These are phyloP conservation scores for Ochropleura leucogaster DNA, from an alignment of 2,888 invertebrate genomes.

Conservation along the genomic window DNA sequence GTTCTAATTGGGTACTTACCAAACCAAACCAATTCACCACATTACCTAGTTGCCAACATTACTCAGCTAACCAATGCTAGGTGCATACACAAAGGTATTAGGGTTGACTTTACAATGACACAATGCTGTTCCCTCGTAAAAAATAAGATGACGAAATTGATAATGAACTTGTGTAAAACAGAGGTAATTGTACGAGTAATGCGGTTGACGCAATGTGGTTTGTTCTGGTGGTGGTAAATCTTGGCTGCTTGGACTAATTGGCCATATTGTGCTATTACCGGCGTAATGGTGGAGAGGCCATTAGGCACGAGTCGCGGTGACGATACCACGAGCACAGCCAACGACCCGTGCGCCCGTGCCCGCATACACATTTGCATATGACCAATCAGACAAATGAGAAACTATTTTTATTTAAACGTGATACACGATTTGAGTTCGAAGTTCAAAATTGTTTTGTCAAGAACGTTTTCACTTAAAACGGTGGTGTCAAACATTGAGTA, in stretches of 20 bases:
- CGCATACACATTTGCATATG: conserved; percentile 60
- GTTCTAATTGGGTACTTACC: conserved; percentile 22
- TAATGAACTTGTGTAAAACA: conserved; percentile 69
- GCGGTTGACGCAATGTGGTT: conserved; percentile 76
- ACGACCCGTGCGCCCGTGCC: conserved; percentile 55
- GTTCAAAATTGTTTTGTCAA: conserved; percentile 43
- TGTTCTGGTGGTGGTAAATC: conserved; percentile 75
- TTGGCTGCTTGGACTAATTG: conserved; percentile 81
- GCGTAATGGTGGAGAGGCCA: conserved; percentile 73
- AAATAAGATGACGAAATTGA: conserved; percentile 52
- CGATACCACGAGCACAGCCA: conserved; percentile 68
- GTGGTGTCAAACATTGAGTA: conserved; percentile 34
- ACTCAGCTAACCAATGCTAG: background rate
- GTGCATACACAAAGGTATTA: conserved; percentile 4
- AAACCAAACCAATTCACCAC: conserved; percentile 28
- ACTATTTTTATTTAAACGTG: conserved; percentile 47
- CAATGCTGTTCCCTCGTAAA: conserved; percentile 16
- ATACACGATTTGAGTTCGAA: conserved; percentile 54
- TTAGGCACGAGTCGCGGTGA: conserved; percentile 77
- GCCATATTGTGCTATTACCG: conserved; percentile 77
- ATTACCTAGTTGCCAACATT: conserved; percentile 24
- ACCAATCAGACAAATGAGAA: conserved; percentile 55
- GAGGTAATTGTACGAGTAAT: conserved; percentile 78
- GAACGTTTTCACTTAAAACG: conserved; percentile 45
- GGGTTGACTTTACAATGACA: background rate